Evolutionary conservation across 2,888 invertebrate species (phyloP).

Genomic region (Pimpla rufipes): DNA sequence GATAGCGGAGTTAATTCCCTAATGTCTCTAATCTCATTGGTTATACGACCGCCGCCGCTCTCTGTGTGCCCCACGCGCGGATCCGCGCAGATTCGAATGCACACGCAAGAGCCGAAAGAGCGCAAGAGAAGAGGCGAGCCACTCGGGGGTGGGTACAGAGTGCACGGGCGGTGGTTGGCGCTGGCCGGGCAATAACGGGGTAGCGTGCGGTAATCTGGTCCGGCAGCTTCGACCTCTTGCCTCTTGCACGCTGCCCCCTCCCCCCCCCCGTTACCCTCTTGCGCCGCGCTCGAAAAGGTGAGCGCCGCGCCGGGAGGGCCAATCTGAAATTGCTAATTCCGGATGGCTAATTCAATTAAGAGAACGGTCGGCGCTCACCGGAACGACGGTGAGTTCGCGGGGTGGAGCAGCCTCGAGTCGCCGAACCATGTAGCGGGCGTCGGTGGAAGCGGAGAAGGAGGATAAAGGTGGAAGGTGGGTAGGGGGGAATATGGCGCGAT

Average conservation of each 20-base stretch:
- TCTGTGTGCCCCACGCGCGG: conserved; percentile 23
- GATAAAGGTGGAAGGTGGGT: conserved; percentile 55
- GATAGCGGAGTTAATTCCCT: conserved; percentile 53
- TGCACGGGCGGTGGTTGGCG: conserved; percentile 11
- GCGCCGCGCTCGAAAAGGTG: conserved; percentile 63
- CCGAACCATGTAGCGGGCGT: conserved; percentile 22
- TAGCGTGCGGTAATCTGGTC: conserved; percentile 57
- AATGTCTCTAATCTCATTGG: conserved; percentile 59
- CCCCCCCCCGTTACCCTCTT: conserved; percentile 28
- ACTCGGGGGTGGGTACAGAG: conserved; percentile 1
- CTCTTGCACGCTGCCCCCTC: conserved; percentile 6
- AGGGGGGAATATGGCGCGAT: conserved; percentile 56
- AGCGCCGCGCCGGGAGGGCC: conserved; percentile 74
- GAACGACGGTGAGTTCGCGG: conserved; percentile 53
- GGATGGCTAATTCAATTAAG: conserved; percentile 84
- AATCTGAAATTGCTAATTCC: conserved; percentile 84
- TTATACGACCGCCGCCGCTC: conserved; percentile 44
- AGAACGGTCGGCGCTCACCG: conserved; percentile 76
- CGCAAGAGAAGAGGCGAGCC: conserved; percentile 2
- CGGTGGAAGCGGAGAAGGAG: too few species aligned
- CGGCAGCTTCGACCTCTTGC: conserved; percentile 46
- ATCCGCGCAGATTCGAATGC: conserved; percentile 49
- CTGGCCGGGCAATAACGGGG: conserved; percentile 54
- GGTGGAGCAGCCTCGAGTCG: conserved; percentile 32
- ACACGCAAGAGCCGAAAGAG: conserved; percentile 30